Conservation (phyloP, 2,888 invertebrate species). For the Gasteruption jaculator region DNA sequence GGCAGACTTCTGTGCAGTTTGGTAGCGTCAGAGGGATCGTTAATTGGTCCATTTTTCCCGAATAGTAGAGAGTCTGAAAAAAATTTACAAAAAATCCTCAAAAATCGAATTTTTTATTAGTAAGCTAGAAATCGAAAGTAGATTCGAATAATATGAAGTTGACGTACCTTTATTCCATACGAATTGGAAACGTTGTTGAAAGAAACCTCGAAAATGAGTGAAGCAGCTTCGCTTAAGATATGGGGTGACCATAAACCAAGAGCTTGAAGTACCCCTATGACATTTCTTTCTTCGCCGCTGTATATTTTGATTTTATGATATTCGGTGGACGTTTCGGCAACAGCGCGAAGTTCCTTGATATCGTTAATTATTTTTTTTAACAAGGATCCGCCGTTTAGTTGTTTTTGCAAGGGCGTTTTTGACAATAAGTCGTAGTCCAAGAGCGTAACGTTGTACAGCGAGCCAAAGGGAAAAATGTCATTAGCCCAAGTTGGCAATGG, state of each 20-base stretch:
- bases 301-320: conserved; percentile 35
- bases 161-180: conserved; percentile 37
- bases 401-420: conserved; percentile 52
- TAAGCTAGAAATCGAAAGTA: neutral
- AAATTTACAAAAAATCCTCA: no score
- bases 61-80: conserved; percentile 28
- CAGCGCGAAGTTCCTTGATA: no score
- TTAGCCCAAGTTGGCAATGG: conserved; percentile 58
- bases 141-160: neutral
- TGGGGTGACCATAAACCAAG: conserved; percentile 38
- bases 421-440: conserved; percentile 57
- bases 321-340: conserved; percentile 10
- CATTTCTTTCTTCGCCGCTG: conserved; percentile 39
- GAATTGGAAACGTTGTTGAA: conserved; percentile 24
- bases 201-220: conserved; percentile 39
- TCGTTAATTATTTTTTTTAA: conserved; percentile 33
- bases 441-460: conserved; percentile 54
- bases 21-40: conserved; percentile 18
- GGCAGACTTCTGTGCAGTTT: conserved; percentile 16
- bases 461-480: conserved; percentile 53
- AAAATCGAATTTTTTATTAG: conserved; percentile 4
- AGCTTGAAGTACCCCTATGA: conserved; percentile 36
- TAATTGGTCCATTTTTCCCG: conserved; percentile 18
- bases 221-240: conserved; percentile 35
- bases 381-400: conserved; percentile 55